Base-by-base conservation (phyloP, 2,797 vertebrate species). In the Sardinella longiceps region DNA sequence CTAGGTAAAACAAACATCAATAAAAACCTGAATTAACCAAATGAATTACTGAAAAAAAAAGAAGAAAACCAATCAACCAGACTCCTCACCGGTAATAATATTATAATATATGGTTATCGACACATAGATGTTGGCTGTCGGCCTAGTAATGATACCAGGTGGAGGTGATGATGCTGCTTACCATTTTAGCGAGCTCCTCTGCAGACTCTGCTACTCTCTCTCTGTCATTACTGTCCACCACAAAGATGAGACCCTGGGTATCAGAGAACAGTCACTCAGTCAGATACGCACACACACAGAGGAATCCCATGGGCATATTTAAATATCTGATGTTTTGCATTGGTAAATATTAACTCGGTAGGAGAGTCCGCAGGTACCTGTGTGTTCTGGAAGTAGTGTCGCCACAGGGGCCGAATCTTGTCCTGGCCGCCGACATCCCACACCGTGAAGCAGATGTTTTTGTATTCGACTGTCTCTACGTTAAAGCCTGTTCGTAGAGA, bases 401-500 rank as follows among this genome's bases (percentile, higher is more conserved):
- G 96, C 97, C 97, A 98, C 66, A 98, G 95, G 82, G 97, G 97
- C 46, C 97, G 94, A 90, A 98, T 98, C 89, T 98, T 98, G 93
- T 98, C 97, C 93, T 98, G 97, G 88, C 97, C 97, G 2, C 97
- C 97, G 11, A 98, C 97, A 0, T 98, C 97, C 97, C 97, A 98
- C n/a, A 98, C 97, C 0, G 97, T 98, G 93, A 98, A 98, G 91
- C 95, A 96, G 91, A 98, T 97, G 90, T 97, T 98, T 93, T 96
- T 97, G 92, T 97, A 98, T 91, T 98, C 97, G 89, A 98, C 97
- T 0, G 97, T 98, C 91, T 98, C 97, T 91, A 98, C 97, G 43
- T 98, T 98, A 94, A 98, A 98, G 87, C 97, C 97, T 98, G 88
- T 12, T 66, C 0, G 23, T 28, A 53, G 53, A 74, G 2, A 74